phyloP scores from a whole-genome alignment of 2,113 vertebrate genomes.

The Ceyx cyanopectus region DNA sequence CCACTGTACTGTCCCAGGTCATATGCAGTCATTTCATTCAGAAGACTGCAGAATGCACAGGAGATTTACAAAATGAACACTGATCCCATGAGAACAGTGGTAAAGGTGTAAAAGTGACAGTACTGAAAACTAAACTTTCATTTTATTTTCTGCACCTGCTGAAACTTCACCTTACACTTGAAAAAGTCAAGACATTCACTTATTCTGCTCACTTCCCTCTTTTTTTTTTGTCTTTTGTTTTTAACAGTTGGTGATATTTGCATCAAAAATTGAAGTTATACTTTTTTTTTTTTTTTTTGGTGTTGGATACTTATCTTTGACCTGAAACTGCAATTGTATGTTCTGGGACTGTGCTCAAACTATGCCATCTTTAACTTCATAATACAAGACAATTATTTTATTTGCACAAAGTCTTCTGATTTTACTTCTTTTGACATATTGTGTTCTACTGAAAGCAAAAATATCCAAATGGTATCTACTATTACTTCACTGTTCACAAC shows the following conservation, averaged over 20 bases:
- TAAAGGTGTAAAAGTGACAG: not conserved
- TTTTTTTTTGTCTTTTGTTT: not conserved
- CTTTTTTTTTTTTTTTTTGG: not conserved
- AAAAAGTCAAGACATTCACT: not conserved
- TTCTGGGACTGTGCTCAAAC: not conserved
- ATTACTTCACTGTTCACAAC: not conserved
- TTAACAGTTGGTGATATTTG: not conserved
- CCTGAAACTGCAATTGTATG: not conserved
- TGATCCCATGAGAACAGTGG: not conserved
- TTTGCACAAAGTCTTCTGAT: not conserved
- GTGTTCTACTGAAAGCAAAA: not conserved
- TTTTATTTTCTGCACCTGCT: not conserved
- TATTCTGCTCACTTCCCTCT: not conserved
- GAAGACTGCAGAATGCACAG: not conserved
- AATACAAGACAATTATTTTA: not conserved
- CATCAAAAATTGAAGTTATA: not conserved
- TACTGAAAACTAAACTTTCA: not conserved
- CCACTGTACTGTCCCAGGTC: not conserved
- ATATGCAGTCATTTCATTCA: not conserved
- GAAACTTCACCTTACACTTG: not conserved
- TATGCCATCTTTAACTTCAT: not conserved
- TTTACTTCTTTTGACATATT: not conserved
- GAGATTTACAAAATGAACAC: not conserved
- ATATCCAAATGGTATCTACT: not conserved
- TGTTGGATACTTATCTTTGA: not conserved